Evolutionary conservation across 2,797 vertebrate genomes (phyloP), one percentile per base, ranked within the genome.

Genomic region (Poecile montanus): DNA sequence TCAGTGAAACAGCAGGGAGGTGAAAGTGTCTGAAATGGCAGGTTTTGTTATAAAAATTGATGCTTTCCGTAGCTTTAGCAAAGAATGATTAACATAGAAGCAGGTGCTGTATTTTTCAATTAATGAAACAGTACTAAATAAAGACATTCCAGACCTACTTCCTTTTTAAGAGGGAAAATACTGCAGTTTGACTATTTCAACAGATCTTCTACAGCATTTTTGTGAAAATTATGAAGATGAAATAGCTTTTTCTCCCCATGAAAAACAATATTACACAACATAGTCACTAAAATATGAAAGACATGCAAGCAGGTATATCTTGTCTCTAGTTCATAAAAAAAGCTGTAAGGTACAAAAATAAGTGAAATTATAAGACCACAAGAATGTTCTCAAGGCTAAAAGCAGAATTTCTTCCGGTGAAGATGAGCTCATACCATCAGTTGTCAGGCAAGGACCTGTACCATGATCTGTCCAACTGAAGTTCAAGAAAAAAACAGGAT

Each of bases 41-140:
- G 12, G 36, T 18, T 91, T 85, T 68, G 48, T 51, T 85, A 68
- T 21, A 83, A 95, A 95, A 95, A 95, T 18, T n/a, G 18, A 45
- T 89, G 47, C 12, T 88, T 92, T 89, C 65, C 34, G 47, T 45
- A 85, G 48, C 40, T 27, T 81, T 45, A 83, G n/a, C 40, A 75
- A 66, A 67, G 40, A 91, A 26, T 32, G 29, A 61, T 40, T 74
- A 85, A 83, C n/a, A 74, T 1, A 72, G 36, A 74, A 79, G 77
- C 21, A 73, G n/a, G 8, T 23, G 34, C 7, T 50, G 4, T 38
- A 48, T 61, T 74, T 92, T 74, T 23, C 87, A 92, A 83, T 85
- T 79, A 90, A 81, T 65, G 30, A 75, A 92, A 68, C 2, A 51
- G 16, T 34, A 72, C 40, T 44, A 74, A 77, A 71, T 40, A 89